A percentile compares a stretch with the other conserved stretches of the same genome.
Conservation (phyloP, 2,888 invertebrate species). For the Brachynemurus nebulosus region DNA sequence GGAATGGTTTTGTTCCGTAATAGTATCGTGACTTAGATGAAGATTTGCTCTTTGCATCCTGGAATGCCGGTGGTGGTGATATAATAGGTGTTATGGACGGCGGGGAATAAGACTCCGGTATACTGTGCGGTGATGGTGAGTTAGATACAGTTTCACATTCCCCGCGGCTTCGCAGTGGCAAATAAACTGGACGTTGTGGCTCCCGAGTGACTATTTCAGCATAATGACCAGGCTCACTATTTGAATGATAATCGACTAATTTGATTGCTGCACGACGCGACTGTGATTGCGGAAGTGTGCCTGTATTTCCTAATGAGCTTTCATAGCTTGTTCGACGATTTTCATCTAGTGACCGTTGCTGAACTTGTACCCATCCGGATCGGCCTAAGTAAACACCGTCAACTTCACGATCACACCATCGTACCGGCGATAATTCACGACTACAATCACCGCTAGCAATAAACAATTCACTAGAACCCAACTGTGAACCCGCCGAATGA, state of each 20-base stretch:
- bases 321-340: constrained; percentile 31
- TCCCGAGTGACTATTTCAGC: constrained; percentile 15
- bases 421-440: constrained; percentile 40
- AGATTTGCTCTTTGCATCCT: constrained; percentile 33
- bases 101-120: constrained; percentile 37
- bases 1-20: constrained; percentile 35
- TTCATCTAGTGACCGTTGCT: constrained; percentile 39
- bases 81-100: constrained; percentile 55
- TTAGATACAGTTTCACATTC: constrained; percentile 18
- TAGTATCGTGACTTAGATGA: constrained; percentile 22
- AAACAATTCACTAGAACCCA: constrained; percentile 33
- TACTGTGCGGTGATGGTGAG: constrained; percentile 29
- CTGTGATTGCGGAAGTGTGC: constrained; percentile 15
- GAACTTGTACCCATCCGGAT: constrained; percentile 41
- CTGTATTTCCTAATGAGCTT: constrained; percentile 8
- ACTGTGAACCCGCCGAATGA: constrained; percentile 28
- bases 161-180: constrained; percentile 21
- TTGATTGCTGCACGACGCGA: constrained; percentile 32
- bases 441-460: constrained; percentile 29
- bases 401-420: constrained; percentile 44
- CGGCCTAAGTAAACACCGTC: constrained; percentile 42
- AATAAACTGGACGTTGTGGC: constrained; percentile 28
- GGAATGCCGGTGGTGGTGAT: constrained; percentile 56
- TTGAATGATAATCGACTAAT: constrained; percentile 38
- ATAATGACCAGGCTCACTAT: constrained; percentile 27